A percentile compares a stretch with the other conserved stretches of the same genome.
These are phyloP conservation scores for Xylota segnis DNA, from an alignment of 2,888 invertebrate genomes.

Conservation along the genomic window DNA sequence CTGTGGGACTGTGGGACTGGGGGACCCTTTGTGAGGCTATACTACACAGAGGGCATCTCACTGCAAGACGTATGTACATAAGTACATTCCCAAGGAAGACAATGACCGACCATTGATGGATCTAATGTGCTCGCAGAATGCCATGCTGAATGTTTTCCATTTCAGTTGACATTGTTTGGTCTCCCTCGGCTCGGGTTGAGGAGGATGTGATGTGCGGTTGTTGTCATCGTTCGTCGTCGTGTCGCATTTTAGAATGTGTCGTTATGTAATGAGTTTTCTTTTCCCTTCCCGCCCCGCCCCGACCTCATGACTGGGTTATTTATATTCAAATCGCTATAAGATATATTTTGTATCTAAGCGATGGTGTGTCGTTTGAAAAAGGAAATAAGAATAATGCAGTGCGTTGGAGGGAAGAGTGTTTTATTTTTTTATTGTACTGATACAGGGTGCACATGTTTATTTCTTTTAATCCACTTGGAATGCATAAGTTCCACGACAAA, in stretches of 20 bases:
- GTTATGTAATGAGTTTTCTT: conserved; percentile 42
- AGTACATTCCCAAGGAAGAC: conserved; percentile 59
- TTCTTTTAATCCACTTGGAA: conserved; percentile 35
- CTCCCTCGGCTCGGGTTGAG: too few species aligned
- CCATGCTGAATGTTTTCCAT: conserved; percentile 69
- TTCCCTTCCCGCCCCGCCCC: neutral
- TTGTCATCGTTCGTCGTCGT: conserved; percentile 8
- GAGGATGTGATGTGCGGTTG: conserved; percentile 23
- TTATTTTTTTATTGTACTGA: neutral
- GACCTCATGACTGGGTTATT: conserved; percentile 37
- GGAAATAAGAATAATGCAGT: conserved; percentile 49
- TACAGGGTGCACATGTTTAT: neutral
- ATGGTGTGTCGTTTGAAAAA: conserved; percentile 27
- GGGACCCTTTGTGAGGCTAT: conserved; percentile 19
- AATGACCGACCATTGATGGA: conserved; percentile 71
- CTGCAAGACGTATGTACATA: conserved; percentile 29
- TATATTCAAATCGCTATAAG: conserved; percentile 33
- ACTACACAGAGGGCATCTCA: conserved; percentile 32
- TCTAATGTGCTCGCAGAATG: conserved; percentile 61
- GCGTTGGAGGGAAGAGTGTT: conserved; percentile 20
- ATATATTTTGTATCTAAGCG: conserved; percentile 44
- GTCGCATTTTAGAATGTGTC: conserved; percentile 28
- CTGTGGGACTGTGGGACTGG: conserved; percentile 47
- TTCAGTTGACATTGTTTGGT: conserved; percentile 68
- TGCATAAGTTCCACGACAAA: conserved; percentile 71